phyloP scores from a whole-genome alignment of 1,140 invertebrate genomes.

The Pogonomyrmex barbatus region DNA sequence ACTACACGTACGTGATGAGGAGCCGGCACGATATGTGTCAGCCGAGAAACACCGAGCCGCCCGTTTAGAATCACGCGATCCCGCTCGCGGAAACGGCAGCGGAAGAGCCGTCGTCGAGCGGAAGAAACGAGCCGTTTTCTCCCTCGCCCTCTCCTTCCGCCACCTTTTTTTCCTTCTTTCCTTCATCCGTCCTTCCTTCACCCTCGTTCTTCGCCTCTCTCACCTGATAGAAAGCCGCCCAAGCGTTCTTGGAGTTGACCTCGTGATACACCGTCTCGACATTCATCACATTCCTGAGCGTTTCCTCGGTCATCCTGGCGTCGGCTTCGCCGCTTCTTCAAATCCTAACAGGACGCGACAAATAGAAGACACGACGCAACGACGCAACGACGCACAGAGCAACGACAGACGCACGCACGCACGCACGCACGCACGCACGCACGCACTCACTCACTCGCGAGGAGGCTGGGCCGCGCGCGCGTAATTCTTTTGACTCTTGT shows the following conservation, averaged over 20 bases:
- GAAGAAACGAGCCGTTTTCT: slow-evolving; percentile 8
- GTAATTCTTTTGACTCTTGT: slow-evolving; percentile 26
- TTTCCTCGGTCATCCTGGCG: slow-evolving; percentile 72
- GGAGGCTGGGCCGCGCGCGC: slow-evolving; percentile 65
- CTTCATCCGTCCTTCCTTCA: background rate
- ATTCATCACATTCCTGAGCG: slow-evolving; percentile 79
- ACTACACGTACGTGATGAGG: background rate
- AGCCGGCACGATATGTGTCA: slow-evolving; percentile 36
- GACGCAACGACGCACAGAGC: slow-evolving; percentile 7
- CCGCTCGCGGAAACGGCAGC: slow-evolving; percentile 32
- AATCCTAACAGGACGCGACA: slow-evolving; percentile 30
- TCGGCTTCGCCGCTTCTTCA: slow-evolving; percentile 59
- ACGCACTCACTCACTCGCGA: slow-evolving; percentile 16
- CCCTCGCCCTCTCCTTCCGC: background rate
- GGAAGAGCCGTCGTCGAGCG: slow-evolving; percentile 33
- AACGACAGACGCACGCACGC: slow-evolving; percentile 11
- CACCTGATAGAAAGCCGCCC: slow-evolving; percentile 90
- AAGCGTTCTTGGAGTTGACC: slow-evolving; percentile 88
- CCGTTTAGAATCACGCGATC: background rate
- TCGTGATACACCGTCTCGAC: slow-evolving; percentile 90
- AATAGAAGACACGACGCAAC: slow-evolving; percentile 43
- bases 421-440: slow-evolving; percentile 26
- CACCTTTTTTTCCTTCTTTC: background rate
- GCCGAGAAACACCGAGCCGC: background rate
- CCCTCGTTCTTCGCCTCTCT: slow-evolving; percentile 5